Evolutionary conservation across 2,888 invertebrate species (phyloP).

Genomic region (Polydrusus tereticollis): DNA sequence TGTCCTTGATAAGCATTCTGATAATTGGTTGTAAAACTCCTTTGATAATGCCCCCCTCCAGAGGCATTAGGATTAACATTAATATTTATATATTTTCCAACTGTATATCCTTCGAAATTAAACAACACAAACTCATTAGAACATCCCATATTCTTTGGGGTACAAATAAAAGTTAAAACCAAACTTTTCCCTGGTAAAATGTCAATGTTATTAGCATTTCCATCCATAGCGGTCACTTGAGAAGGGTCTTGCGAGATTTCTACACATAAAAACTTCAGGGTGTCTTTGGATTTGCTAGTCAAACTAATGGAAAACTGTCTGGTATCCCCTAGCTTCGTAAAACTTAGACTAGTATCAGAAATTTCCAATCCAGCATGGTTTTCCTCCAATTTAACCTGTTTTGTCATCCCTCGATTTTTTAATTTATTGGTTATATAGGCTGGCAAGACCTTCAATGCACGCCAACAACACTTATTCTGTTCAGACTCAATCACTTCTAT

Average conservation of each 20-base stretch:
- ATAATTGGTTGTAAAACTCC: slow-evolving; percentile 16
- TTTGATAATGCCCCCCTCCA: slow-evolving; percentile 22
- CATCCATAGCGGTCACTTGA: neutral
- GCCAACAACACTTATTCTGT: slow-evolving; percentile 71
- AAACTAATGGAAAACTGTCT: slow-evolving; percentile 68
- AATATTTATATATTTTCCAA: slow-evolving; percentile 73
- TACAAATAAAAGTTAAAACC: slow-evolving; percentile 67
- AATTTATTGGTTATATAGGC: slow-evolving; percentile 48
- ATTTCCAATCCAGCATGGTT: slow-evolving; percentile 69
- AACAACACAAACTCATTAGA: slow-evolving; percentile 75
- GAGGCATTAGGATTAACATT: slow-evolving; percentile 61
- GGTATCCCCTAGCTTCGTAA: slow-evolving; percentile 66
- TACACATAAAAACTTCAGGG: slow-evolving; percentile 68
- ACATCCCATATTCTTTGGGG: slow-evolving; percentile 73
- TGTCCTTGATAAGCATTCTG: slow-evolving; percentile 21
- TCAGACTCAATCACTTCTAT: slow-evolving; percentile 82
- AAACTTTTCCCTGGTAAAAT: slow-evolving; percentile 26
- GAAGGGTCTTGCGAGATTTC: slow-evolving; percentile 52
- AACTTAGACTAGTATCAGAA: slow-evolving; percentile 66
- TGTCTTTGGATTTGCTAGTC: slow-evolving; percentile 65
- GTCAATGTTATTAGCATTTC: neutral
- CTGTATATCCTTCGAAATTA: slow-evolving; percentile 73
- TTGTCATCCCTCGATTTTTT: neutral
- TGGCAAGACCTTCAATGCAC: slow-evolving; percentile 71
- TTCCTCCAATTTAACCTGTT: slow-evolving; percentile 57